Evolutionary conservation across 2,797 vertebrate genomes (phyloP).

Genomic region (Acanthis flammea): DNA sequence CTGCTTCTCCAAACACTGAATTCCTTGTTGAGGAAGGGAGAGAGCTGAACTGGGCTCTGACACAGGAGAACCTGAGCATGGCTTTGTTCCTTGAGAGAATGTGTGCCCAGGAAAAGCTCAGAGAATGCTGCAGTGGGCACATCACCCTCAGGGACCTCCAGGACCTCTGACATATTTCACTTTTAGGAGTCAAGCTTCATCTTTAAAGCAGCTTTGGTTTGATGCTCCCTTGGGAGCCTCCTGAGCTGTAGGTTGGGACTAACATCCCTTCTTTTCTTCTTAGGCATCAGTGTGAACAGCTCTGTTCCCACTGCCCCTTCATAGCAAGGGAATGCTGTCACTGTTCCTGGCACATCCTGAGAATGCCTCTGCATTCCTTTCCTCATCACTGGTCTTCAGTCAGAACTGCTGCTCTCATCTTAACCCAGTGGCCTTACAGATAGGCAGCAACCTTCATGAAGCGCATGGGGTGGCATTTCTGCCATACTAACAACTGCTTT

Average conservation of each 20-base stretch:
- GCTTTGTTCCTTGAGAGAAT: background rate
- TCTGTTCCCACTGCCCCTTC: background rate
- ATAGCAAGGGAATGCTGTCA: background rate
- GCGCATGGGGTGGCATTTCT: background rate
- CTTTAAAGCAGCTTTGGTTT: background rate
- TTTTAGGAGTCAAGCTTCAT: background rate
- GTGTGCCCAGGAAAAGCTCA: background rate
- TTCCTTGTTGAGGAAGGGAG: background rate
- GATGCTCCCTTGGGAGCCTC: background rate
- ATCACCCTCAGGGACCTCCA: background rate
- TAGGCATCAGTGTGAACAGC: background rate
- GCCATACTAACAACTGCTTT: background rate
- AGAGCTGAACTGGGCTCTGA: background rate
- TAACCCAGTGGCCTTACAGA: background rate
- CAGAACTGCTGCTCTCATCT: background rate
- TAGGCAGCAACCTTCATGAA: background rate
- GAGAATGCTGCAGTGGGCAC: background rate
- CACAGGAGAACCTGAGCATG: background rate
- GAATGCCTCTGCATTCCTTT: background rate
- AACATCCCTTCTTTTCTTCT: background rate
- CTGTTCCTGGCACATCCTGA: background rate
- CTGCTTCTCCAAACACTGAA: background rate
- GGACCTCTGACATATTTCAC: background rate
- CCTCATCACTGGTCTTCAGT: background rate
- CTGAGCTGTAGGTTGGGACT: background rate